Conservation (phyloP, 2,888 invertebrate genomes). For the Crematogaster levior region DNA sequence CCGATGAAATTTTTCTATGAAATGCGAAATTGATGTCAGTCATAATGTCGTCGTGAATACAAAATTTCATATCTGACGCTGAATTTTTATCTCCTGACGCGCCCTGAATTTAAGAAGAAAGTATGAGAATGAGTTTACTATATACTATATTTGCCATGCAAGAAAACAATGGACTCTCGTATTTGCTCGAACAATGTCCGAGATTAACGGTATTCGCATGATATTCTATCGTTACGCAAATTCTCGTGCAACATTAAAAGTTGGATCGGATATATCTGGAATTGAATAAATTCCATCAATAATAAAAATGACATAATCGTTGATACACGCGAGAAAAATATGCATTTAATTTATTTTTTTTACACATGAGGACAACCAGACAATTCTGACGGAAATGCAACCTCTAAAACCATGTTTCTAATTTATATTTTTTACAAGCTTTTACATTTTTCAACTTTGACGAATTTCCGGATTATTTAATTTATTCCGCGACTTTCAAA, state of each 20-base stretch:
- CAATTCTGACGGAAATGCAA: not conserved
- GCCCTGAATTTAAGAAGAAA: not conserved
- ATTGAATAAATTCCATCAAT: not conserved
- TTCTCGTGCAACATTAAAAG: slow-evolving; percentile 9
- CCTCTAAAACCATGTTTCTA: not conserved
- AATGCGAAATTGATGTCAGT: not conserved
- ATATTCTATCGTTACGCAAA: not conserved
- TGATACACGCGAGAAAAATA: not conserved
- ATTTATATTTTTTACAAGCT: not conserved
- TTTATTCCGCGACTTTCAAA: slow-evolving; percentile 8
- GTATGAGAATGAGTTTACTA: not conserved
- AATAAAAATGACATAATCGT: not conserved
- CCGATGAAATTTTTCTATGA: slow-evolving; percentile 18
- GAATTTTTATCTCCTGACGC: not conserved
- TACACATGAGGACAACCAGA: not conserved
- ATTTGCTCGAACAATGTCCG: slow-evolving; percentile 1
- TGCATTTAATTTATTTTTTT: not conserved
- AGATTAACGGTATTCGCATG: slow-evolving; percentile 1
- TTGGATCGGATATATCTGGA: not conserved
- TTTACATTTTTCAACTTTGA: not conserved
- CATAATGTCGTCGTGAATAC: not conserved
- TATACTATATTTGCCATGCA: not conserved
- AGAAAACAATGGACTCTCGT: not conserved
- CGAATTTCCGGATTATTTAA: not conserved
- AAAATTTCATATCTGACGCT: not conserved